These are phyloP conservation scores for Geodia barretti DNA, from an alignment of 37 sponge, comb jelly and placozoan genomes.

Conservation along the genomic window DNA sequence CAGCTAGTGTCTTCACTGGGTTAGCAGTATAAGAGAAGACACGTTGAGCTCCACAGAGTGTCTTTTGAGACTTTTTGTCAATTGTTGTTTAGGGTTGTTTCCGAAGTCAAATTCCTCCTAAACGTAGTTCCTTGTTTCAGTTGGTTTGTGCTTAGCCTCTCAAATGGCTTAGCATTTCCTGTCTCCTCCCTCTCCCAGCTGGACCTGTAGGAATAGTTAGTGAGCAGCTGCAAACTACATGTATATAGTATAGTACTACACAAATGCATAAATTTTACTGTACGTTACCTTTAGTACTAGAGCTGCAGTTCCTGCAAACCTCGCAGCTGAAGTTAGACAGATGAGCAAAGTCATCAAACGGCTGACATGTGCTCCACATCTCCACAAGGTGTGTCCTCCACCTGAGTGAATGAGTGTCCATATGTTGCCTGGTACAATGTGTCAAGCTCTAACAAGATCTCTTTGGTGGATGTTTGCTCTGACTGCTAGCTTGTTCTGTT, in stretches of 20 bases:
- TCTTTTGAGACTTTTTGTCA: not conserved
- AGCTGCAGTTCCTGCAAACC: conserved; percentile 3
- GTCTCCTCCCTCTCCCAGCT: conserved; percentile 3
- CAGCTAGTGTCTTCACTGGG: not conserved
- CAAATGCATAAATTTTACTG: not conserved
- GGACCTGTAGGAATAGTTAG: not conserved
- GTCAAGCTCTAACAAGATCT: conserved; percentile 9
- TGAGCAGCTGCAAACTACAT: not conserved
- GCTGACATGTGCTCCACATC: no score
- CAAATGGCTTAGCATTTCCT: conserved; percentile 16
- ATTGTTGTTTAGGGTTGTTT: not conserved
- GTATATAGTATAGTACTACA: not conserved
- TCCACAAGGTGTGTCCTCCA: no score
- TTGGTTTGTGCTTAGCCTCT: not conserved
- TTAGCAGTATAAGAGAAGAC: not conserved
- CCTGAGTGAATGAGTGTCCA: not conserved
- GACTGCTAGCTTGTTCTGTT: conserved; percentile 1
- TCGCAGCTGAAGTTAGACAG: not conserved
- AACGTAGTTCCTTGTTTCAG: not conserved
- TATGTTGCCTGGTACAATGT: conserved; percentile 3
- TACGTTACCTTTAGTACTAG: not conserved
- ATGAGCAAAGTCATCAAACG: conserved; percentile 1
- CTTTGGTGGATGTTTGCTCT: not conserved
- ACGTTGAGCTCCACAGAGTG: not conserved
- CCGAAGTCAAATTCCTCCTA: not conserved